phyloP scores from a whole-genome alignment of 2,888 invertebrate genomes.

The Meiosimyza platycephala region DNA sequence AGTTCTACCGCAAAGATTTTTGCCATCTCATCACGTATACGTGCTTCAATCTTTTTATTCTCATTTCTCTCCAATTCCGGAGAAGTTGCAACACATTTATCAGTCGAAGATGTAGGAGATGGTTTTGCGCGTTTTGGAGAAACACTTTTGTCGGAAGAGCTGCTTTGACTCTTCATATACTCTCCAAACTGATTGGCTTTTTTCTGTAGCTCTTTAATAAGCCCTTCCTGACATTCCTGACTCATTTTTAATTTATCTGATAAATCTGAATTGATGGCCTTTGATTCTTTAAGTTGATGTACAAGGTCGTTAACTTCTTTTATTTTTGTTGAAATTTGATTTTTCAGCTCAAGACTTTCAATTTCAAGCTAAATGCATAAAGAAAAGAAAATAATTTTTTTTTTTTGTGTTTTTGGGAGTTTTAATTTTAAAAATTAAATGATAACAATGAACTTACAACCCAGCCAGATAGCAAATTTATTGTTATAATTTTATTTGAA shows the following conservation, averaged over 20 bases:
- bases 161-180: slow-evolving; percentile 72
- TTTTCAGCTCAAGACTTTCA: slow-evolving; percentile 60
- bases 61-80: slow-evolving; percentile 62
- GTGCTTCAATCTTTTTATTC: slow-evolving; percentile 61
- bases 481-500: too few species aligned
- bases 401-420: too few species aligned
- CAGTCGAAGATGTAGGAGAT: slow-evolving; percentile 26
- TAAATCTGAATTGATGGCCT: slow-evolving; percentile 57
- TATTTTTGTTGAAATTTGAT: slow-evolving; percentile 54
- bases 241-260: slow-evolving; percentile 63
- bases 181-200: slow-evolving; percentile 76
- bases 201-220: slow-evolving; percentile 72
- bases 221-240: slow-evolving; percentile 71
- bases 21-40: slow-evolving; percentile 76
- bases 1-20: slow-evolving; percentile 74
- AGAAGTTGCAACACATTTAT: slow-evolving; percentile 61
- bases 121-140: slow-evolving; percentile 44
- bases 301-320: slow-evolving; percentile 58
- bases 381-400: background rate
- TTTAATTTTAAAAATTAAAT: too few species aligned
- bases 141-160: slow-evolving; percentile 53
- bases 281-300: slow-evolving; percentile 60
- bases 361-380: slow-evolving; percentile 60
- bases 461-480: too few species aligned
- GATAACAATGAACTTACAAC: too few species aligned